Base-by-base conservation (phyloP, 1,140 invertebrate genomes). In the Drosophila nikananu region DNA sequence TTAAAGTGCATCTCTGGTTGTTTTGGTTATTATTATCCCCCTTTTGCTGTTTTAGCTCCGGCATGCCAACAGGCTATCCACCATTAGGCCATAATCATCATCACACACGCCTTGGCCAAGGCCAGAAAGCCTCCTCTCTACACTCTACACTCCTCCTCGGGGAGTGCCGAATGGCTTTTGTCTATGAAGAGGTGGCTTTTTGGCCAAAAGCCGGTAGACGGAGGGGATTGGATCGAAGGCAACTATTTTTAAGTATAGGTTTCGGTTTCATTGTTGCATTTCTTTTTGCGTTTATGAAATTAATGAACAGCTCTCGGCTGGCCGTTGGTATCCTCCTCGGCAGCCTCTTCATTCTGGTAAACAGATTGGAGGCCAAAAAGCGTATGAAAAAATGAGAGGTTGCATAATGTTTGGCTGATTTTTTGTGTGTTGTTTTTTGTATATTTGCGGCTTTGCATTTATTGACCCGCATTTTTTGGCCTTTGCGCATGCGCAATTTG, bases 191-290 rank as follows among this genome's bases (percentile, higher is more conserved):
- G 42, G 46, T 42, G 77, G 52, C 17, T 10, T 44, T 65, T 21
- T 51, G 57, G 23, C 21, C 54, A 55, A 55, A 55, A 55, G 59
- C 60, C 48, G 61, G 21, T 5, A 27, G 23, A 17, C 15, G 51
- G 19, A 0, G 44, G 23, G 30, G 39, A 21, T 44, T 15, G 21
- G 23, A 46, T 35, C 21, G 59, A 46, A 61, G 57, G 57, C 71
- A 80, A 76, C 81, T 89, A 90, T 82, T 91, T 90, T 90, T 90
- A 90, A 90, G 86, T 90, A 90, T 90, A 81, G 86, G 86, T 90
- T 90, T 90, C 86, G 79, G 86, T 86, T 90, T 90, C 86, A 90
- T 86, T 91, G 86, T 90, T 86, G 86, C 86, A 90, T 89, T 89
- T 89, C 86, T 91, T 80, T 86, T 70, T 82, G 79, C 86, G 86